Evolutionary conservation across 2,888 invertebrate species (phyloP).

Genomic region (Heliconius charithonia): DNA sequence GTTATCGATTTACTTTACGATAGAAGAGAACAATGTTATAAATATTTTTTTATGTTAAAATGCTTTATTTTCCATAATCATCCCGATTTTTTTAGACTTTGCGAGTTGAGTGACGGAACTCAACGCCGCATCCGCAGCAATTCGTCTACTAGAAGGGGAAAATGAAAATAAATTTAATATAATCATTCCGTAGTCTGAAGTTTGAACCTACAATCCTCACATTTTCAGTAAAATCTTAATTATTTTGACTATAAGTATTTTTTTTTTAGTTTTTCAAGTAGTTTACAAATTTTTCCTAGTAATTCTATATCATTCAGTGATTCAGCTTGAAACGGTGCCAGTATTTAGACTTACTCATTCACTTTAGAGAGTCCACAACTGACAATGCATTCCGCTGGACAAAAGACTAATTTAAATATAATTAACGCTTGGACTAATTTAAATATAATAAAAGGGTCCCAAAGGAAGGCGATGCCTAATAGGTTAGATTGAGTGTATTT

Average conservation of each 20-base stretch:
- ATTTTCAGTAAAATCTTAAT: too few relatives aligned
- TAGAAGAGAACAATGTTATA: background rate
- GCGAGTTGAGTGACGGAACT: background rate
- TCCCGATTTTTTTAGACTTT: background rate
- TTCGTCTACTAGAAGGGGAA: background rate
- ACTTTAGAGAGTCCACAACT: slow-evolving; percentile 39
- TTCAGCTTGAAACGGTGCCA: slow-evolving; percentile 64
- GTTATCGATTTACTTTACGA: background rate
- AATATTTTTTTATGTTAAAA: background rate
- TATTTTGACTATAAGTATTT: background rate
- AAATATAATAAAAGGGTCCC: slow-evolving; percentile 25
- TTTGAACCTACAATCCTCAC: background rate
- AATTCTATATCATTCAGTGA: slow-evolving; percentile 52
- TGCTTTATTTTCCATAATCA: too few relatives aligned
- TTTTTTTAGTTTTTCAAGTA: background rate
- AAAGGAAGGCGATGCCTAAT: slow-evolving; percentile 13
- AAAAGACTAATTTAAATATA: slow-evolving; percentile 39
- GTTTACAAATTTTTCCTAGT: slow-evolving; percentile 28
- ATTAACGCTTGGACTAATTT: slow-evolving; percentile 29
- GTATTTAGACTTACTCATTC: slow-evolving; percentile 56
- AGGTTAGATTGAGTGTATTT: background rate
- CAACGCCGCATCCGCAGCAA: background rate
- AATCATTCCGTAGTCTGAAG: background rate
- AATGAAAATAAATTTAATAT: background rate
- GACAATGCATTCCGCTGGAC: slow-evolving; percentile 34